Evolutionary conservation across 2,888 invertebrate species (phyloP), one percentile per base, ranked within the genome.

Genomic region (Hypena proboscidalis): DNA sequence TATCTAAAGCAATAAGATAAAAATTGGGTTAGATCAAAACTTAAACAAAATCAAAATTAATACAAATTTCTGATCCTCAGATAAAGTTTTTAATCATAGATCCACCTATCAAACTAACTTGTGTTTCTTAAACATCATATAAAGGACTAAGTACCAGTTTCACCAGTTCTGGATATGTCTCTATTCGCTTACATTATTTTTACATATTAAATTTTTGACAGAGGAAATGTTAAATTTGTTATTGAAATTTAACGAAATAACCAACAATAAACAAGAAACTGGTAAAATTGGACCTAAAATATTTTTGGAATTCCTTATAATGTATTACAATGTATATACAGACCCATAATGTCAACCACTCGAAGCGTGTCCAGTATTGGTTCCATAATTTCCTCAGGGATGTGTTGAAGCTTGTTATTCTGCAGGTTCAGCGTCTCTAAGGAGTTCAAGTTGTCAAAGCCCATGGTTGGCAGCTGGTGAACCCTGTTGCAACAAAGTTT

Each of bases 321-420:
- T n/a, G 6, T 14, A 4, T 3, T 13, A 8, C 9, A 7, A 15
- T 7, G n/a, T n/a, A n/a, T 35, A 9, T 47, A 69, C 83, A 49
- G 90, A 97, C 97, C 97, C 92, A 96, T 97, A 57, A 97, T 95
- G 83, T 97, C 97, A 58, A 97, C 94, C 48, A 96, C 95, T 63
- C 95, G 92, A 6, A 97, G 91, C 0, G 97, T 97, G 77, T 97
- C 97, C 64, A 97, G 93, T 48, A 97, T 94, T 8, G 96, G 96
- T 75, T 97, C 97, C 94, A 97, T 97, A 32, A 97, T 95, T 75
- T 97, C 97, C 74, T 97, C 96, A 0, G 96, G 94, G 59, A 97
- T 94, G 60, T 95, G 95, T 58, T 93, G 93, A 57, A 98, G 85
- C 79, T 96, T 96, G 85, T 97, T 97, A 80, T 97, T 97, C 80